phyloP scores from a whole-genome alignment of 1,140 invertebrate genomes.

The Ceratosolen fusciceps region DNA sequence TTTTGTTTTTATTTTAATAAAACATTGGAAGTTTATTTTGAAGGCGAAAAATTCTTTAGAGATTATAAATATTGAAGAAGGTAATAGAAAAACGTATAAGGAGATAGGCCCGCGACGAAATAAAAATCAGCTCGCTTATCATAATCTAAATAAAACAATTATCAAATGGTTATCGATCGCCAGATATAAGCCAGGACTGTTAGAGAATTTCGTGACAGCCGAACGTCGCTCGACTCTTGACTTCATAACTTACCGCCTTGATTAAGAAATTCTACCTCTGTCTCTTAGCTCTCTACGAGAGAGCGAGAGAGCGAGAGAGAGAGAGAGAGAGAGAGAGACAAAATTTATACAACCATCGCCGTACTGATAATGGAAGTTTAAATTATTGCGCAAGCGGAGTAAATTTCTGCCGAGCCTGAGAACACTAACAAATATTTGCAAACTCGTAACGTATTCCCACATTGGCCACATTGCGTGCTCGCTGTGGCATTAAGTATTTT shows the following conservation, averaged over 20 bases:
- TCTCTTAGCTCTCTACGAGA: too few relatives aligned
- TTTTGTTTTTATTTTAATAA: not conserved
- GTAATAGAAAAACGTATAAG: not conserved
- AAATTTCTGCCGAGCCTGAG: too few relatives aligned
- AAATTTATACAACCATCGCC: too few relatives aligned
- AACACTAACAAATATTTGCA: too few relatives aligned
- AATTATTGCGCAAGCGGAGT: too few relatives aligned
- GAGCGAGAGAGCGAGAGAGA: too few relatives aligned
- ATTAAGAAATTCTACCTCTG: too few relatives aligned
- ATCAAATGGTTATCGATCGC: conserved; percentile 5
- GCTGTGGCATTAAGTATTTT: too few relatives aligned
- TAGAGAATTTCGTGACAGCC: not conserved
- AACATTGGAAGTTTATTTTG: not conserved
- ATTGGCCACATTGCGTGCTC: too few relatives aligned
- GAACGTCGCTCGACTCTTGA: not conserved
- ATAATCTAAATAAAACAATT: conserved; percentile 22
- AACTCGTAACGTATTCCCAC: too few relatives aligned
- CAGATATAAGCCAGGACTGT: not conserved
- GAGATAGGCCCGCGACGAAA: not conserved
- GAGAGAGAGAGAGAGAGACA: too few relatives aligned
- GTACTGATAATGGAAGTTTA: too few relatives aligned
- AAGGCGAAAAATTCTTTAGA: not conserved
- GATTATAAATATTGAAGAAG: not conserved
- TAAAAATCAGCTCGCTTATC: not conserved
- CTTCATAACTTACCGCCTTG: not conserved